Percentiles rank a stretch among this genome's conserved stretches.
phyloP scores from a whole-genome alignment of 2,888 invertebrate genomes.

The Imbricaverruca yamaguchii region DNA sequence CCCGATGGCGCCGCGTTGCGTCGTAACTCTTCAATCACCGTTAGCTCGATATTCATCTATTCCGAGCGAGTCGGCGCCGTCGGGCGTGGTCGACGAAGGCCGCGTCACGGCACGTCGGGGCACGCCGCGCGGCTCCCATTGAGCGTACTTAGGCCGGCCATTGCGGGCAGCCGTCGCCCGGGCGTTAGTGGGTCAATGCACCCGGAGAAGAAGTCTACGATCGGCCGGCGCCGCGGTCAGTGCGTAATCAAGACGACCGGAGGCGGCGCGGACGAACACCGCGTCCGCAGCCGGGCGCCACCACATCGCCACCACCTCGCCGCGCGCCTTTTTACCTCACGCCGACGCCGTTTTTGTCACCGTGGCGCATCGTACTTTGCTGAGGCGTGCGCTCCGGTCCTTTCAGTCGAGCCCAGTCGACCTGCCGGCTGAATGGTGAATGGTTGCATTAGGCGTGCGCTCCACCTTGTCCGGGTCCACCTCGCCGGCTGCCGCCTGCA shows the following conservation, averaged over 20 bases:
- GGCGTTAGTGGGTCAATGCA: conserved; percentile 9
- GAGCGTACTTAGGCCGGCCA: background rate
- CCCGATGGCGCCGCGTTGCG: background rate
- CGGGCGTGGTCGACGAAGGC: background rate
- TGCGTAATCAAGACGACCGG: background rate
- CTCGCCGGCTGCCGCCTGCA: too few relatives aligned
- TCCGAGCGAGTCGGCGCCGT: background rate
- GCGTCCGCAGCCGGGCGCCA: background rate
- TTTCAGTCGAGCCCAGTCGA: background rate
- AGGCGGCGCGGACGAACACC: background rate
- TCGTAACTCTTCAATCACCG: conserved; percentile 2
- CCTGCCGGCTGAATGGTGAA: background rate
- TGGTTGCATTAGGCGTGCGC: background rate
- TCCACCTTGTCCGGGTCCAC: too few relatives aligned
- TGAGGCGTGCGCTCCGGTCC: background rate
- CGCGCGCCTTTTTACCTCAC: background rate
- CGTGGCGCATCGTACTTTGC: too few relatives aligned
- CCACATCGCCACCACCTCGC: background rate
- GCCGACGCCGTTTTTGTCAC: background rate
- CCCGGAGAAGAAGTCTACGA: background rate
- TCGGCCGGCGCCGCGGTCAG: background rate
- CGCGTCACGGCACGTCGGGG: background rate
- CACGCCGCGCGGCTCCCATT: background rate
- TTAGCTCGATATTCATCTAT: conserved; percentile 10
- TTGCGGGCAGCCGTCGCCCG: background rate